Evolutionary conservation across 2,113 vertebrate genomes (phyloP).

Genomic region (Helogale parvula): DNA sequence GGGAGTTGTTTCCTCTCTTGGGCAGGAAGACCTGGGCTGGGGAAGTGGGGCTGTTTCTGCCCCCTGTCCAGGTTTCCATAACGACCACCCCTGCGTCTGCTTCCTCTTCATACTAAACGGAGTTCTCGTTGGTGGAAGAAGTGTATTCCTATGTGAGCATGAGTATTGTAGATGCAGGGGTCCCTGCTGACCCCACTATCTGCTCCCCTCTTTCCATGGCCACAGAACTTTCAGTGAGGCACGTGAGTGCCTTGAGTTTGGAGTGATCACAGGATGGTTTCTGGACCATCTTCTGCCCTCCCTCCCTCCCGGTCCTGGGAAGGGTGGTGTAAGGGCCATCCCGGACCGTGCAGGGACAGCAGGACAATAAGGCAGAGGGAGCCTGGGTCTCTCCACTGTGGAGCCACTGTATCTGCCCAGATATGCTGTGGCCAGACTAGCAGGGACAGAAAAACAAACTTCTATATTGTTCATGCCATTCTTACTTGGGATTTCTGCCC

Average conservation of each 20-base stretch:
- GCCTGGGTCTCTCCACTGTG: not conserved
- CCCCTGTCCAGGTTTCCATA: not conserved
- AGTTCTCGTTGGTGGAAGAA: not conserved
- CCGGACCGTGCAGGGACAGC: not conserved
- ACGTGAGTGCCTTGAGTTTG: accelerated
- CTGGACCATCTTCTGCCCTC: not conserved
- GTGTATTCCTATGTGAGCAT: not conserved
- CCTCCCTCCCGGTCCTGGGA: not conserved
- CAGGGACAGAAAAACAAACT: not conserved
- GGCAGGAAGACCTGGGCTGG: not conserved
- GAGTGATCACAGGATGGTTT: not conserved
- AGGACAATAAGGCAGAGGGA: not conserved
- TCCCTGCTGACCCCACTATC: not conserved
- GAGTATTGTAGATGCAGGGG: too few relatives aligned
- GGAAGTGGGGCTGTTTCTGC: not conserved
- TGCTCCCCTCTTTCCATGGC: not conserved
- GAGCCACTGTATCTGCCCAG: too few relatives aligned
- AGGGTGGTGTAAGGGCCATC: not conserved
- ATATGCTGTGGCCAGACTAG: not conserved
- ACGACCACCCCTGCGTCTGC: not conserved
- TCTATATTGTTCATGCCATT: not conserved
- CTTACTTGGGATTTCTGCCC: not conserved
- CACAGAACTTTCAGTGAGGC: not conserved
- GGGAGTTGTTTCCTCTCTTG: not conserved
- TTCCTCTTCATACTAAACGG: not conserved